Base-by-base conservation (phyloP, 2,797 vertebrate genomes). In the Limnodromus scolopaceus region DNA sequence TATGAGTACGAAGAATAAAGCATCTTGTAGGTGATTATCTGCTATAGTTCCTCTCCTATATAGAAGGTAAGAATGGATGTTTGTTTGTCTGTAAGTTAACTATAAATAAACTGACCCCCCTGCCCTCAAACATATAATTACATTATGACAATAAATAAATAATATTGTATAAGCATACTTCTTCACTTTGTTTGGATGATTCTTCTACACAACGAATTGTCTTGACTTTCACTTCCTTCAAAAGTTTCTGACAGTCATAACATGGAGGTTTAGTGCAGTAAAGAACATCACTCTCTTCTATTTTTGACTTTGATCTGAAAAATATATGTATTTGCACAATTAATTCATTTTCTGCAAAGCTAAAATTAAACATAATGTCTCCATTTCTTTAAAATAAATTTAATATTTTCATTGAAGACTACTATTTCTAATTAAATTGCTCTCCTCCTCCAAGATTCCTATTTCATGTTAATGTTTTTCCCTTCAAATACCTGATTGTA, bases 241-340 rank as follows among this genome's bases (percentile, higher is more conserved):
- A n/a, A 83, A 89, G 57, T 2, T 74, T 53, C 36, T 74, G 66
- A 89, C 93, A 94, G 2, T 28, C 10, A 39, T 0, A 0, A 69
- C 89, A 94, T 24, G 89, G 86, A 39, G 25, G 60, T 69, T 86
- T 94, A 51, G 5, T 83, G 76, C 82, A 74, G 54, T 86, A 94
- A 78, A 94, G 85, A 69, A 89, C 25, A 83, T 89, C 86, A 11
- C 6, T 77, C 15, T 88, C 48, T 68, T 85, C 81, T 94, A 75
- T 79, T 78, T 65, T 32, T 10, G 20, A 1, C 53, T 89, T 94
- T 60, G 64, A 74, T 75, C 82, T 90, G 86, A 87, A 83, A 92
- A 86, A 89, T 22, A 54, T 5, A 41, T 7, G 22, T 36, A 71
- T 69, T 58, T 54, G 24, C 27, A 64, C 18, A 89, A 70, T 28